These are phyloP conservation scores for Agapornis canus DNA, from an alignment of 2,797 vertebrate species.

Conservation along the genomic window DNA sequence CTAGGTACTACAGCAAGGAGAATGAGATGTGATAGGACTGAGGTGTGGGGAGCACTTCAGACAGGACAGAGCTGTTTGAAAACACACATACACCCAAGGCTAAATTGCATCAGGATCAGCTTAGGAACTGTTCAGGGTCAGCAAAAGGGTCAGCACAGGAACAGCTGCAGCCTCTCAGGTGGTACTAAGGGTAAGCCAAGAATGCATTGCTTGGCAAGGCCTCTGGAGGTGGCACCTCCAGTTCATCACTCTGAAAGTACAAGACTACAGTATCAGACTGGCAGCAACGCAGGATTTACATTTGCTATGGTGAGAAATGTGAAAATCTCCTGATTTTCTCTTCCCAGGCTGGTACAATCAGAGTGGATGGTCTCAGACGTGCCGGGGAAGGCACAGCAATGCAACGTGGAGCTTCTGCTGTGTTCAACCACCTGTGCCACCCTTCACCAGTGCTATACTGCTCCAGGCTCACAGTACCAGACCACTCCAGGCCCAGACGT, in stretches of 20 bases:
- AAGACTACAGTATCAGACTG: neutral
- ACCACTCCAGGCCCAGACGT: neutral
- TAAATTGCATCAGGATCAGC: neutral
- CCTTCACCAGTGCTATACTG: neutral
- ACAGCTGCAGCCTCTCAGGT: neutral
- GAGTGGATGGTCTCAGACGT: neutral
- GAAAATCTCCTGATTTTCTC: neutral
- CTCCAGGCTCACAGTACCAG: neutral
- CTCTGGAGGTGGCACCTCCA: neutral
- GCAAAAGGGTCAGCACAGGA: neutral
- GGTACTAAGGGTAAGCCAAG: neutral
- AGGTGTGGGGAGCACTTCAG: neutral
- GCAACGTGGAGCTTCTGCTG: neutral
- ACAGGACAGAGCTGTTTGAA: neutral
- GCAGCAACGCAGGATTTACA: neutral
- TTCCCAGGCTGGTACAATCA: neutral
- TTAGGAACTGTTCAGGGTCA: neutral
- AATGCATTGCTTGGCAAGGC: neutral
- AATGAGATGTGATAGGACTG: accelerated
- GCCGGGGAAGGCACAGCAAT: accelerated
- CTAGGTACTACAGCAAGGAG: neutral
- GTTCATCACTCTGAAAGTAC: neutral
- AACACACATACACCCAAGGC: neutral
- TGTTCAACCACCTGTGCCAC: neutral
- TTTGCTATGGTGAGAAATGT: neutral